phyloP scores from a whole-genome alignment of 1,140 invertebrate genomes.

The Nasonia longicornis region DNA sequence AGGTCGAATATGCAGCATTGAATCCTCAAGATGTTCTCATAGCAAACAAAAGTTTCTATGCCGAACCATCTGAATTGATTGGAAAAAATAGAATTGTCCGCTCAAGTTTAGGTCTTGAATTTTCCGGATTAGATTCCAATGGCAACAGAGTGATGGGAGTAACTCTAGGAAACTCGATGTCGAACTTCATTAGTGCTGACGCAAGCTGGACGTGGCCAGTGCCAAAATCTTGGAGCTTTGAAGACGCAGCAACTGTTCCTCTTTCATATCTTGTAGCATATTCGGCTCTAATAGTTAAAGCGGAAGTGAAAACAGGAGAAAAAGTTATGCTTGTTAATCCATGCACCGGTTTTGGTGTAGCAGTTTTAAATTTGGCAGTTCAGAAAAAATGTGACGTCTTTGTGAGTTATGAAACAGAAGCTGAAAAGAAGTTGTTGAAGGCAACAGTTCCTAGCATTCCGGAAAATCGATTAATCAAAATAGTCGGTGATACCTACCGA shows the following conservation, averaged over 20 bases:
- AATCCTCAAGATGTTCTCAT: constrained; percentile 82
- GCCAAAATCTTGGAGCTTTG: constrained; percentile 70
- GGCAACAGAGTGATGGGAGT: constrained; percentile 80
- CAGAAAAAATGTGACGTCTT: constrained; percentile 73
- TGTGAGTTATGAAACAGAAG: constrained; percentile 77
- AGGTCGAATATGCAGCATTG: constrained; percentile 74
- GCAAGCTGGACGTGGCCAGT: constrained; percentile 84
- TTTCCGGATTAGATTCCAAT: constrained; percentile 69
- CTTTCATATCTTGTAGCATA: constrained; percentile 78
- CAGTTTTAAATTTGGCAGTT: constrained; percentile 77
- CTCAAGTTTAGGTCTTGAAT: constrained; percentile 80
- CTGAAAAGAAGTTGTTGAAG: constrained; percentile 84
- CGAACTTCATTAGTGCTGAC: constrained; percentile 84
- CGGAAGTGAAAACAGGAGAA: constrained; percentile 71
- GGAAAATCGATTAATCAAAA: constrained; percentile 50
- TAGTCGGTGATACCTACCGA: constrained; percentile 57
- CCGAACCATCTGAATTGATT: constrained; percentile 69
- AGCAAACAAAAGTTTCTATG: constrained; percentile 81
- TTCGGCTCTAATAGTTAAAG: constrained; percentile 84
- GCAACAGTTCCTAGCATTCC: constrained; percentile 77
- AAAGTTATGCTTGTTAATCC: constrained; percentile 77
- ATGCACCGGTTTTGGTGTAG: constrained; percentile 78
- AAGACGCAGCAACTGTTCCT: constrained; percentile 74
- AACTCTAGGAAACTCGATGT: constrained; percentile 82
- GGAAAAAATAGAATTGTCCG: constrained; percentile 69